Evolutionary conservation across 2,888 invertebrate species (phyloP).

Genomic region (Lycaena phlaeas): DNA sequence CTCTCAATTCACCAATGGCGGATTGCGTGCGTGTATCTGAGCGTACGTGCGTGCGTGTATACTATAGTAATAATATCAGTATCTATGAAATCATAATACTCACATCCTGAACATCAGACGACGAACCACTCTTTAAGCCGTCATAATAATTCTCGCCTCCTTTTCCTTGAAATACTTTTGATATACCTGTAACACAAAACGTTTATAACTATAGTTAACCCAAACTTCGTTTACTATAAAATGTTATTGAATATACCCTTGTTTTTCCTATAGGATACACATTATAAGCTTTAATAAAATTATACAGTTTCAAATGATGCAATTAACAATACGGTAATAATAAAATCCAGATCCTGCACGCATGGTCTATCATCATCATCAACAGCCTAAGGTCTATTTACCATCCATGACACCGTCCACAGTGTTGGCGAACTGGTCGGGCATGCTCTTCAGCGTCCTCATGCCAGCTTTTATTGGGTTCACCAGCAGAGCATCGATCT

Average conservation of each 20-base stretch:
- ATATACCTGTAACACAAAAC: conserved; percentile 60
- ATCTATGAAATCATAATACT: conserved; percentile 19
- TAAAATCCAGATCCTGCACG: no score
- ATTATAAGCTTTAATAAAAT: background rate
- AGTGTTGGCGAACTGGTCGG: conserved; percentile 88
- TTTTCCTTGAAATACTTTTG: conserved; percentile 80
- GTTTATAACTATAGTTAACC: no score
- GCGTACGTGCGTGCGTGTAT: no score
- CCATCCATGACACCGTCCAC: conserved; percentile 89
- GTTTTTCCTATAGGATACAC: no score
- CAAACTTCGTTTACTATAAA: no score
- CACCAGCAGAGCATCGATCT: conserved; percentile 80
- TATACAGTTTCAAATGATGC: background rate
- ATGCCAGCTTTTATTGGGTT: conserved; percentile 88
- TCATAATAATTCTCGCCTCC: conserved; percentile 44
- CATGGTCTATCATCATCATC: no score
- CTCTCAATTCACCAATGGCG: no score
- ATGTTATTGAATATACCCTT: no score
- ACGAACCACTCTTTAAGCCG: conserved; percentile 41
- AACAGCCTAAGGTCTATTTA: no score
- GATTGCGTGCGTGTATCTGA: no score
- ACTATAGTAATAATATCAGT: no score
- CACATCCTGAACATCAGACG: conserved; percentile 57
- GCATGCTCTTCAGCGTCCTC: conserved; percentile 89
- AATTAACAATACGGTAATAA: no score